These are phyloP conservation scores for Arenicola marina DNA, from an alignment of 2,888 invertebrate species.

Conservation along the genomic window DNA sequence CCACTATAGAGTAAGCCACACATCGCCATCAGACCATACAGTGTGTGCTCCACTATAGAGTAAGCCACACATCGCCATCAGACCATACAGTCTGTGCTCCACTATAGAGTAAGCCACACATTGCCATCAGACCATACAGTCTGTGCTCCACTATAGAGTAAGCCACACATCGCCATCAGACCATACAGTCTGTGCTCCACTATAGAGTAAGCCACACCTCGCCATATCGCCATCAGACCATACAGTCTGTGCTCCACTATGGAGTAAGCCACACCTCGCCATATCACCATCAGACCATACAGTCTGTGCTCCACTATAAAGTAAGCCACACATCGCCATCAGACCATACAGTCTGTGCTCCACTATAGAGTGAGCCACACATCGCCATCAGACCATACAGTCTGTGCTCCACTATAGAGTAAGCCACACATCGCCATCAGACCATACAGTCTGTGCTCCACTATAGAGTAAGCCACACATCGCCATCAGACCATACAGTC, in stretches of 20 bases:
- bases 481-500: slow-evolving; percentile 21
- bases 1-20: slow-evolving; percentile 25
- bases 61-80: slow-evolving; percentile 20
- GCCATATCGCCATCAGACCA: slow-evolving; percentile 19
- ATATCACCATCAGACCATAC: slow-evolving; percentile 21
- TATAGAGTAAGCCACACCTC: slow-evolving; percentile 24
- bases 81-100: slow-evolving; percentile 24
- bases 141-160: slow-evolving; percentile 27
- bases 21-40: slow-evolving; percentile 22
- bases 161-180: slow-evolving; percentile 17
- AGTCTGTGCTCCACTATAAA: slow-evolving; percentile 23
- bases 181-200: slow-evolving; percentile 25
- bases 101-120: slow-evolving; percentile 25
- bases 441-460: slow-evolving; percentile 23
- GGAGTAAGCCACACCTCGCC: slow-evolving; percentile 21
- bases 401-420: slow-evolving; percentile 26
- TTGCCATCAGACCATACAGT: slow-evolving; percentile 22
- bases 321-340: slow-evolving; percentile 23
- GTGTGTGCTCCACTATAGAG: slow-evolving; percentile 25
- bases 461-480: slow-evolving; percentile 26
- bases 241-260: slow-evolving; percentile 23
- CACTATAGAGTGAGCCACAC: slow-evolving; percentile 25
- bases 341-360: slow-evolving; percentile 24
- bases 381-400: slow-evolving; percentile 22
- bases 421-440: slow-evolving; percentile 18